These are phyloP conservation scores for Centropristis striata DNA, from an alignment of 2,113 vertebrate genomes.

Conservation along the genomic window DNA sequence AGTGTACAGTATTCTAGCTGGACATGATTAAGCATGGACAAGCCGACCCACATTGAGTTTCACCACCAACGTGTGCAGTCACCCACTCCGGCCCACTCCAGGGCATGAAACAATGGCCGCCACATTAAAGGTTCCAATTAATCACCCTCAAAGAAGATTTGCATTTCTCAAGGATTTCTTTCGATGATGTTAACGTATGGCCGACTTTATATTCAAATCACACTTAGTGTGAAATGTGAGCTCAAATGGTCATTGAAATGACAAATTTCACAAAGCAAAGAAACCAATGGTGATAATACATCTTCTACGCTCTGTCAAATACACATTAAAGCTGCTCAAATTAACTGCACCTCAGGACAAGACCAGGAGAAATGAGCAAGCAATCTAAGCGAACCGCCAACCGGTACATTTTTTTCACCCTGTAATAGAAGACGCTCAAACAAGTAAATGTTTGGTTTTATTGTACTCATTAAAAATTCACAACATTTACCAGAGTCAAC, in stretches of 20 bases:
- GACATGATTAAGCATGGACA: slow-evolving; percentile 47
- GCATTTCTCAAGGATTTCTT: slow-evolving; percentile 69
- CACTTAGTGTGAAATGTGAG: slow-evolving; percentile 64
- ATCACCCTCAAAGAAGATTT: slow-evolving; percentile 68
- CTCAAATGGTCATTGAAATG: slow-evolving; percentile 70
- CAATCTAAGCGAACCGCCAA: slow-evolving; percentile 35
- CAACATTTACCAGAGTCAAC: slow-evolving; percentile 58
- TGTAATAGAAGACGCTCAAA: slow-evolving; percentile 31
- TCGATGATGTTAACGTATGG: slow-evolving; percentile 45
- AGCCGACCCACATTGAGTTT: slow-evolving; percentile 45
- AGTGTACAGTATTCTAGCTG: slow-evolving; percentile 51
- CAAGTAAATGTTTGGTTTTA: slow-evolving; percentile 58
- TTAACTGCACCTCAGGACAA: slow-evolving; percentile 59
- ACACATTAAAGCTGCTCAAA: slow-evolving; percentile 66
- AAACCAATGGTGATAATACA: slow-evolving; percentile 71
- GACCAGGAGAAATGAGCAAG: slow-evolving; percentile 49
- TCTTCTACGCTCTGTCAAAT: slow-evolving; percentile 72
- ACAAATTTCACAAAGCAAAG: slow-evolving; percentile 69
- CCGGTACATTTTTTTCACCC: slow-evolving; percentile 15
- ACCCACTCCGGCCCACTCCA: slow-evolving; percentile 32
- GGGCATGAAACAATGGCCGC: slow-evolving; percentile 60
- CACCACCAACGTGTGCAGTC: slow-evolving; percentile 45
- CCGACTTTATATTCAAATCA: slow-evolving; percentile 72
- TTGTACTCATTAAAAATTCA: slow-evolving; percentile 55
- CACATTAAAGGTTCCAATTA: slow-evolving; percentile 72